A percentile compares a stretch with the other conserved stretches of the same genome.
These are phyloP conservation scores for Plodia interpunctella DNA, from an alignment of 1,140 invertebrate species.

Conservation along the genomic window DNA sequence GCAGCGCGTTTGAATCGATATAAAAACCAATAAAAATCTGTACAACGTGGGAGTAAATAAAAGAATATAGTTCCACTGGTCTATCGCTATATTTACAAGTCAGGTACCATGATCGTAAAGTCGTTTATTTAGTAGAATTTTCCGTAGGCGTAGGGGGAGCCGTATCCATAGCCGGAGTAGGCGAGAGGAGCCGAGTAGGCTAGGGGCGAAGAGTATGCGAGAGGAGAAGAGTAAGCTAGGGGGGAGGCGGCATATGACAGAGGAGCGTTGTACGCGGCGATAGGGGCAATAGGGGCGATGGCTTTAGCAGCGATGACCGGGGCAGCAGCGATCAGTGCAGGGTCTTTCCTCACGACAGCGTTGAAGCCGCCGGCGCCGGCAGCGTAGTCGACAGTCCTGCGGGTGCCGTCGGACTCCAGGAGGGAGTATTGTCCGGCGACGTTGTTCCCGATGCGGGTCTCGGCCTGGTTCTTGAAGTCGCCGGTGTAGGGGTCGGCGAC, in stretches of 20 bases:
- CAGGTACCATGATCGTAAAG: constrained; percentile 11
- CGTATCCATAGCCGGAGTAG: neutral
- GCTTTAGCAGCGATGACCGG: constrained; percentile 18
- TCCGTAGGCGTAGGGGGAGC: neutral
- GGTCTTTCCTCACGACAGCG: constrained; percentile 63
- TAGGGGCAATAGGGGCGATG: constrained; percentile 10
- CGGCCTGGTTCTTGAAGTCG: constrained; percentile 71
- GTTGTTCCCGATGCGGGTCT: constrained; percentile 73
- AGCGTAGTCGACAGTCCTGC: constrained; percentile 67
- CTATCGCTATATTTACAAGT: constrained; percentile 21
- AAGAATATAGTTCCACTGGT: neutral
- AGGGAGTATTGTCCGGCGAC: constrained; percentile 73
- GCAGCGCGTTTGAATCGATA: too few relatives aligned
- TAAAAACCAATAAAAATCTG: too few relatives aligned
- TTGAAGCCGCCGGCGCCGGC: constrained; percentile 69
- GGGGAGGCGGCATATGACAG: neutral
- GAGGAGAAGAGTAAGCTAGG: constrained; percentile 5
- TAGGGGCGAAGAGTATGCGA: neutral
- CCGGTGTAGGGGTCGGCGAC: constrained; percentile 74
- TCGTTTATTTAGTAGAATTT: constrained; percentile 3
- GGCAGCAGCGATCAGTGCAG: constrained; percentile 32
- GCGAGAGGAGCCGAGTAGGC: neutral
- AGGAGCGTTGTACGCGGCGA: constrained; percentile 1
- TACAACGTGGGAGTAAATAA: neutral
- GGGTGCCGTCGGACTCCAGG: constrained; percentile 64